A percentile compares a stretch with the other conserved stretches of the same genome.
Evolutionary conservation across 1,140 invertebrate genomes (phyloP).

Genomic region (Plectus sambesii): DNA sequence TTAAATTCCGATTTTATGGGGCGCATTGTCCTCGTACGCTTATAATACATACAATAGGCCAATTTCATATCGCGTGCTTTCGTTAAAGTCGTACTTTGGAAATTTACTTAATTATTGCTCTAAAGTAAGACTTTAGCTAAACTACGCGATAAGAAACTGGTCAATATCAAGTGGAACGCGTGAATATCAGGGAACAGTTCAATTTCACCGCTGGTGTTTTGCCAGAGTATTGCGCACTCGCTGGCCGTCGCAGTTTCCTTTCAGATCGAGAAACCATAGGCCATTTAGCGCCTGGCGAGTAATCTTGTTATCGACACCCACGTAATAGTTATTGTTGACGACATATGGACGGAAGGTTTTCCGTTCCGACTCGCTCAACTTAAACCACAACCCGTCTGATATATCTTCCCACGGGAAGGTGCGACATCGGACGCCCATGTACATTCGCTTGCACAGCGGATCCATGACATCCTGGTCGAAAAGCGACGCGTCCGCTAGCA

Average conservation of each 20-base stretch:
- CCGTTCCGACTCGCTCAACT: conserved; percentile 32
- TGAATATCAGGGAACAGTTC: no score
- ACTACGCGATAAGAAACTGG: no score
- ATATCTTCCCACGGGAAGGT: conserved; percentile 34
- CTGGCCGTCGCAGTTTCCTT: conserved; percentile 20
- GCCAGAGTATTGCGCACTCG: conserved; percentile 25
- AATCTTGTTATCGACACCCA: conserved; percentile 36
- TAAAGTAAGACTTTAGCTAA: no score
- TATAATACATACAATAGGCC: no score
- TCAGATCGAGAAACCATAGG: conserved; percentile 29
- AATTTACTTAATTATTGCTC: no score
- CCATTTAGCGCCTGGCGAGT: conserved; percentile 31
- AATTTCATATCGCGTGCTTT: no score
- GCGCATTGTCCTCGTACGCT: no score
- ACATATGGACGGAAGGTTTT: conserved; percentile 22
- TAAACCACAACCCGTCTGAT: conserved; percentile 40
- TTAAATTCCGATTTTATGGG: no score
- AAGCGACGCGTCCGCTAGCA: conserved; percentile 12
- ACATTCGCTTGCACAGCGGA: conserved; percentile 26
- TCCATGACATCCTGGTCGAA: conserved; percentile 38
- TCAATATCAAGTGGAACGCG: no score
- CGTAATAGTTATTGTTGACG: conserved; percentile 40
- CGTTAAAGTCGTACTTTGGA: no score
- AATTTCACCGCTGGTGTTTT: no score
- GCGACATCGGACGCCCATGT: conserved; percentile 31